phyloP scores from a whole-genome alignment of 1,140 invertebrate species.

The Drosophila triauraria region DNA sequence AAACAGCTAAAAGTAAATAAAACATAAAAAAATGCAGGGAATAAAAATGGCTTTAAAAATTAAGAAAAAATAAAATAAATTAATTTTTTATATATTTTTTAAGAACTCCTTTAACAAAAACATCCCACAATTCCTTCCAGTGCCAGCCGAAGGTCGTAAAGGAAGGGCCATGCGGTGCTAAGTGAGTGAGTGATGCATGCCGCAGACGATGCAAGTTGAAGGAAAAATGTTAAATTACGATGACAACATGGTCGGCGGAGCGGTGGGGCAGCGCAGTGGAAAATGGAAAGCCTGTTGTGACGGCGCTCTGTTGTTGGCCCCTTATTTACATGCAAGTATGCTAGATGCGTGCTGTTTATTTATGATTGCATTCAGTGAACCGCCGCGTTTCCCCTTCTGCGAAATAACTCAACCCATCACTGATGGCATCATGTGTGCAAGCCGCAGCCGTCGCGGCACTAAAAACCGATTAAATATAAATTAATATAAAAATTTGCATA shows the following conservation, averaged over 20 bases:
- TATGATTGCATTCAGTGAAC: conserved; percentile 62
- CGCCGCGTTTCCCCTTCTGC: neutral
- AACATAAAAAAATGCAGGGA: neutral
- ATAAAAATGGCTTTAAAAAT: too few species aligned
- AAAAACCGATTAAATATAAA: conserved; percentile 84
- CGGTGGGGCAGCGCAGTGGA: neutral
- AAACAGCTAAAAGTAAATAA: too few species aligned
- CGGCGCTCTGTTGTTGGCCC: conserved; percentile 13
- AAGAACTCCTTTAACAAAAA: too few species aligned
- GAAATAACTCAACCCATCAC: neutral
- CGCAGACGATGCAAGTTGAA: conserved; percentile 76
- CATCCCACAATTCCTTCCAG: neutral
- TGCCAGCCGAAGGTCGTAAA: conserved; percentile 1
- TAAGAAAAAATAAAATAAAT: too few species aligned
- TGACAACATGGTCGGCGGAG: conserved; percentile 43
- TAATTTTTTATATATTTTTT: too few species aligned
- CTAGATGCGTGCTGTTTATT: conserved; percentile 79
- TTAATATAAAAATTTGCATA: conserved; percentile 83
- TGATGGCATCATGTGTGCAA: conserved; percentile 34
- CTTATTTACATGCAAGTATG: conserved; percentile 71
- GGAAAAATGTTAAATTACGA: conserved; percentile 81
- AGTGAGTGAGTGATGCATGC: conserved; percentile 82
- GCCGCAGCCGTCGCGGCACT: conserved; percentile 49
- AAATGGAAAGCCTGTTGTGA: conserved; percentile 31
- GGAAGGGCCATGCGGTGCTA: conserved; percentile 35